phyloP scores from a whole-genome alignment of 2,888 invertebrate genomes.

The Drosophila trichaetosa region DNA sequence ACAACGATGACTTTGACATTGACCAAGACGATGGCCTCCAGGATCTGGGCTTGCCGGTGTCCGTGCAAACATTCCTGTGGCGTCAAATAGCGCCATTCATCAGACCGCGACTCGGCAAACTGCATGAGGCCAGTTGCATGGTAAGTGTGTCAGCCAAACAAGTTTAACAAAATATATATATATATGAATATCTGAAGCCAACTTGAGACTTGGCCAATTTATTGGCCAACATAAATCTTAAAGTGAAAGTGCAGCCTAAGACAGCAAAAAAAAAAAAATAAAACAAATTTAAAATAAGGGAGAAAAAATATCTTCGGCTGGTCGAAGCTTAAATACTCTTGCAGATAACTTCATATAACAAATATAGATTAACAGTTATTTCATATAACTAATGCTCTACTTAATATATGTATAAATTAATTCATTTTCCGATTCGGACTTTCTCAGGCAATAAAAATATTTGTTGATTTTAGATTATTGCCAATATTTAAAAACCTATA shows the following conservation, averaged over 20 bases:
- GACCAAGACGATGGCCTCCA: conserved; percentile 88
- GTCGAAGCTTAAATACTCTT: conserved; percentile 20
- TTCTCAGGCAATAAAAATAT: not conserved
- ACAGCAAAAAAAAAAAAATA: conserved; percentile 8
- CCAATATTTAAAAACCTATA: not conserved
- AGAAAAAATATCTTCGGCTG: conserved; percentile 8
- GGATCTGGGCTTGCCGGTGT: conserved; percentile 94
- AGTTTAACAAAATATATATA: not conserved
- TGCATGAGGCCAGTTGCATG: conserved; percentile 98
- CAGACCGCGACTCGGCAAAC: conserved; percentile 96
- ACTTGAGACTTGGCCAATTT: not conserved
- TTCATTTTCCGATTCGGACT: not conserved
- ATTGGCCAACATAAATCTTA: conserved; percentile 12
- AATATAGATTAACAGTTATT: not conserved
- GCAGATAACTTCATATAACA: not conserved
- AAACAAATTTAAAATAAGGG: conserved; percentile 18
- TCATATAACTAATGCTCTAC: not conserved
- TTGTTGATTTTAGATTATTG: not conserved
- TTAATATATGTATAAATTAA: not conserved
- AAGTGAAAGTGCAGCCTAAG: conserved; percentile 28
- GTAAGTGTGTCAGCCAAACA: conserved; percentile 87
- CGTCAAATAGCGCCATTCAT: conserved; percentile 98
- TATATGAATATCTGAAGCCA: not conserved
- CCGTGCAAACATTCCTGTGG: conserved; percentile 99
- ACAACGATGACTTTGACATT: conserved; percentile 82